phyloP scores from a whole-genome alignment of 2,797 vertebrate genomes.

The Hypotaenidia philippensis region DNA sequence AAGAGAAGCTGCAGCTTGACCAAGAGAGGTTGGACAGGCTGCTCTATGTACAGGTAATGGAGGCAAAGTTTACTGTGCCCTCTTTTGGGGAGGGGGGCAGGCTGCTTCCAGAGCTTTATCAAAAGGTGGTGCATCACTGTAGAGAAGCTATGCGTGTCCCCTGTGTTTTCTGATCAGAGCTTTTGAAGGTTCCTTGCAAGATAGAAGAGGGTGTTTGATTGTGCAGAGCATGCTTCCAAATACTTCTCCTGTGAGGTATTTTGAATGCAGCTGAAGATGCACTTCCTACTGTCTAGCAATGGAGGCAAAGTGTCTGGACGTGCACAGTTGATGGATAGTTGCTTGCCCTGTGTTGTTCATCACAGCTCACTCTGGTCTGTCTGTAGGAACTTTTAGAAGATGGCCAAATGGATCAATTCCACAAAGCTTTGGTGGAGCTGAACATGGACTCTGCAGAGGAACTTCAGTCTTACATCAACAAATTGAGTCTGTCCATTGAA shows the following conservation, averaged over 20 bases:
- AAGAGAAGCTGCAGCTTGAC: constrained; percentile 93
- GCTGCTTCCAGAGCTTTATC: not conserved
- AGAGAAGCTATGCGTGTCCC: not conserved
- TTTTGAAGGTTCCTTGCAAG: not conserved
- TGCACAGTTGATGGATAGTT: not conserved
- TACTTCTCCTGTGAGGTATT: not conserved
- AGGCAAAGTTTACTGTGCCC: not conserved
- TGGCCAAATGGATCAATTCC: constrained; percentile 93
- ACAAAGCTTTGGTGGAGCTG: constrained; percentile 91
- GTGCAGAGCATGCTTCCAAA: not conserved
- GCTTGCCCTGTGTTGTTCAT: not conserved
- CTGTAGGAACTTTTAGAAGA: constrained; percentile 92
- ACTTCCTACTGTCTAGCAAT: not conserved
- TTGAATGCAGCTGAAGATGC: not conserved
- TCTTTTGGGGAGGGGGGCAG: not conserved
- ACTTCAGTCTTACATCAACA: constrained; percentile 95
- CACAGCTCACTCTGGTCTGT: not conserved
- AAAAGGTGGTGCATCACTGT: not conserved
- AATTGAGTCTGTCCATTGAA: constrained; percentile 90
- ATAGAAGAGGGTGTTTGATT: not conserved
- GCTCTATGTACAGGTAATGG: constrained; percentile 87
- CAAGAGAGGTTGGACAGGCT: constrained; percentile 92
- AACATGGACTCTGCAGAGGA: constrained; percentile 99
- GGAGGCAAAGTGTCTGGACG: not conserved
- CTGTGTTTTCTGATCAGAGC: not conserved